Conservation (phyloP, 1,140 invertebrate genomes). For the Protaetia brevitarsis region DNA sequence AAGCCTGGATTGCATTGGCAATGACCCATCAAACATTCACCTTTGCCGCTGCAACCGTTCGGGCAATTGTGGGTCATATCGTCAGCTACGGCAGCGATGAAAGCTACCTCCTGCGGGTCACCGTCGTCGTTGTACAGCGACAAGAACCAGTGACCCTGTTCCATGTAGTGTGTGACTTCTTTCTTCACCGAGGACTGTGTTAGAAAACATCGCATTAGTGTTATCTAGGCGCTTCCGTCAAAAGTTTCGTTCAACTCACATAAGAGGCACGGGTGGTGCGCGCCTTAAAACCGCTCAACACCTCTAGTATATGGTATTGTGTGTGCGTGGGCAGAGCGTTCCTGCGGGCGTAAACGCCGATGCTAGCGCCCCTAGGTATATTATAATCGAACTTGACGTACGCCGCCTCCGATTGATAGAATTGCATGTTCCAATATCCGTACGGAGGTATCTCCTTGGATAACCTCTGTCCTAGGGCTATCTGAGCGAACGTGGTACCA, state of each 20-base stretch:
- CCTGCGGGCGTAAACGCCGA: conserved; percentile 88
- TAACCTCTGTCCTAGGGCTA: conserved; percentile 77
- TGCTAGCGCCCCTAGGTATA: conserved; percentile 84
- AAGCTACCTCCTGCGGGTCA: conserved; percentile 78
- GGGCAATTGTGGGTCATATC: conserved; percentile 94
- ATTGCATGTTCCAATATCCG: conserved; percentile 95
- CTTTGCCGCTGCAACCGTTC: conserved; percentile 94
- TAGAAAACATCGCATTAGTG: neutral
- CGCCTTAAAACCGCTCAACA: conserved; percentile 87
- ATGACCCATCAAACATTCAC: conserved; percentile 90
- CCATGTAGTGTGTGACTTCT: conserved; percentile 90
- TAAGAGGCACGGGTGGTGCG: conserved; percentile 76
- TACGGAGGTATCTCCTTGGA: conserved; percentile 86
- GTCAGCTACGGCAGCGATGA: conserved; percentile 75
- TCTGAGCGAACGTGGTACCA: conserved; percentile 86
- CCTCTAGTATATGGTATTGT: conserved; percentile 92
- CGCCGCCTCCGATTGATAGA: conserved; percentile 86
- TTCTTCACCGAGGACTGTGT: conserved; percentile 82
- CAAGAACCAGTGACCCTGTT: conserved; percentile 93
- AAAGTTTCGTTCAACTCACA: conserved; percentile 63
- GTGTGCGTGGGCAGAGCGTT: conserved; percentile 95
- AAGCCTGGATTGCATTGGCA: conserved; percentile 97
- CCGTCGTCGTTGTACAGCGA: conserved; percentile 94
- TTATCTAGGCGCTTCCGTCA: neutral
- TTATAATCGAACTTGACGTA: conserved; percentile 95